Conservation (phyloP, 37 sponge, comb jelly and placozoan species). For the Axinella damicornis region DNA sequence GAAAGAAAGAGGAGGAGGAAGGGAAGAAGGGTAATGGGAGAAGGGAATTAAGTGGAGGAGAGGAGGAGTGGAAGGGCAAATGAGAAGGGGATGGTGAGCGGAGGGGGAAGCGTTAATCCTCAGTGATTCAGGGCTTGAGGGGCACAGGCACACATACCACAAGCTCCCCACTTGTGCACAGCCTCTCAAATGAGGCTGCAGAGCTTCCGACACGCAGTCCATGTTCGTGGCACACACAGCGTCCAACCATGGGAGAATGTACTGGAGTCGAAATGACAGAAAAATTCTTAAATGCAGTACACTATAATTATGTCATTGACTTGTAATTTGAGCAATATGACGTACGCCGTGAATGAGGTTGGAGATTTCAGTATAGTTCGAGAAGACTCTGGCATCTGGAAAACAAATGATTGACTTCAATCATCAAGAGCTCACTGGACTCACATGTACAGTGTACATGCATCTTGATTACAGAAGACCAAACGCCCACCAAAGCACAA, state of each 20-base stretch:
- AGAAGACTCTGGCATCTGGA: background rate
- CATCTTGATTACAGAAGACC: too few species aligned
- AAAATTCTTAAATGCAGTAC: too few species aligned
- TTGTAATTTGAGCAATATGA: too few species aligned
- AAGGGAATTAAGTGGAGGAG: background rate
- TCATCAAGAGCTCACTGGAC: too few species aligned
- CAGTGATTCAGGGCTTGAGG: too few species aligned
- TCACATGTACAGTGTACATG: too few species aligned
- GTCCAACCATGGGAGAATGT: conserved; percentile 37
- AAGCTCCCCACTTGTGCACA: conserved; percentile 60
- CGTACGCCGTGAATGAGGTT: background rate
- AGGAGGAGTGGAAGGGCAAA: background rate
- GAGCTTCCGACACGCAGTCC: conserved; percentile 32
- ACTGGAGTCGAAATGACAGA: conserved; percentile 8
- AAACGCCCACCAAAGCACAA: too few species aligned
- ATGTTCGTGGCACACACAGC: conserved; percentile 30
- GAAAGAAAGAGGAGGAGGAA: background rate
- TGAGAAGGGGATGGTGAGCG: background rate
- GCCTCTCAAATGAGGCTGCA: conserved; percentile 26
- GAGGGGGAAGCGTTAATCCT: conserved; percentile 4
- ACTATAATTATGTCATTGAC: too few species aligned
- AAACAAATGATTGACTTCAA: too few species aligned
- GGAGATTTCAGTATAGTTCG: background rate
- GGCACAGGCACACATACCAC: conserved; percentile 55
- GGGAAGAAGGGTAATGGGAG: background rate